Evolutionary conservation across 2,113 vertebrate genomes (phyloP).

Genomic region (Myotis davidii): DNA sequence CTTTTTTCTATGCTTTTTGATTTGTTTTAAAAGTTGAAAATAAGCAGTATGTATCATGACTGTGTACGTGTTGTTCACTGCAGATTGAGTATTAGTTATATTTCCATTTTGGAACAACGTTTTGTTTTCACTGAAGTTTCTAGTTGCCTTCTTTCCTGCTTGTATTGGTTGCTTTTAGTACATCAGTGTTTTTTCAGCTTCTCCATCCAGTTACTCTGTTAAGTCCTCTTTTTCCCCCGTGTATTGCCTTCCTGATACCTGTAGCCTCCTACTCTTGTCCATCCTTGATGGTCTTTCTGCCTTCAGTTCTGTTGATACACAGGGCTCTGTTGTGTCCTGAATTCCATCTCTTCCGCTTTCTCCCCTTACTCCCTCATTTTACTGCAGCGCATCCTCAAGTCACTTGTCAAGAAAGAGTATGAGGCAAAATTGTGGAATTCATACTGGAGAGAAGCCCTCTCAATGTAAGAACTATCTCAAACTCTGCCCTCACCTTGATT

Average conservation of each 20-base stretch:
- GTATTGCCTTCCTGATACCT: neutral
- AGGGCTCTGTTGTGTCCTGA: neutral
- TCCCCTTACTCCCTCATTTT: neutral
- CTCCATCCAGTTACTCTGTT: neutral
- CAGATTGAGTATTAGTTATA: neutral
- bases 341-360: neutral
- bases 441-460: too few species aligned
- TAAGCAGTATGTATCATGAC: neutral
- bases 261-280: neutral
- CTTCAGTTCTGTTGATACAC: neutral
- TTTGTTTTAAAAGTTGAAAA: conserved; percentile 1
- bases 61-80: neutral
- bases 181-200: neutral
- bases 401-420: neutral
- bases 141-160: neutral
- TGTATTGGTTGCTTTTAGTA: neutral
- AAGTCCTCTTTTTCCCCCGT: neutral
- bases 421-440: neutral
- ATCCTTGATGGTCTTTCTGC: neutral
- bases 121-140: conserved; percentile 23
- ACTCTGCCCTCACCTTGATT: neutral
- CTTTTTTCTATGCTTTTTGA: conserved; percentile 19
- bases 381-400: neutral
- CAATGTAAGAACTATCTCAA: too few species aligned
- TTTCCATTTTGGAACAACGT: neutral